Percentiles rank a stretch among this genome's conserved stretches.
Evolutionary conservation across 2,797 vertebrate species (phyloP).

Genomic region (Chaetodon trifasciatus): DNA sequence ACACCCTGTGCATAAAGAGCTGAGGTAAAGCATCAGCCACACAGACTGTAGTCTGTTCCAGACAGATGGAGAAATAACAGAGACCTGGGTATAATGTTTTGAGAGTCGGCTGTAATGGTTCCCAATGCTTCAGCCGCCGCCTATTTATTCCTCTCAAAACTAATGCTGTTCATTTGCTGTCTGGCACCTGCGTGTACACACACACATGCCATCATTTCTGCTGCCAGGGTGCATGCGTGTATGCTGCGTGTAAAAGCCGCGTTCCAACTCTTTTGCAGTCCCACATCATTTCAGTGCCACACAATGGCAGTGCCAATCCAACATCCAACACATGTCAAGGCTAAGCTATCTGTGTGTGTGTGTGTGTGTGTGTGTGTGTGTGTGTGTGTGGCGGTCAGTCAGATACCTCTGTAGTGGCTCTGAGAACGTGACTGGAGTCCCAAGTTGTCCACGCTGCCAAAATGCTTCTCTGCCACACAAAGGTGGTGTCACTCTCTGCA

Average conservation of each 20-base stretch:
- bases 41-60: neutral
- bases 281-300: constrained; percentile 34
- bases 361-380: constrained; percentile 14
- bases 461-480: constrained; percentile 58
- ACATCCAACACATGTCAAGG: constrained; percentile 53
- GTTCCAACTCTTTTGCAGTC: constrained; percentile 50
- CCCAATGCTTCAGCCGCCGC: constrained; percentile 26
- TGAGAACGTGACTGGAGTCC: constrained; percentile 62
- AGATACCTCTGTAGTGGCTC: constrained; percentile 45
- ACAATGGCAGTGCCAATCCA: constrained; percentile 69
- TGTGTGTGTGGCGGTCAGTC: constrained; percentile 51
- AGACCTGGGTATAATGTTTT: constrained; percentile 24
- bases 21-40: too few species aligned
- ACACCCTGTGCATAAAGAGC: too few species aligned
- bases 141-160: constrained; percentile 49
- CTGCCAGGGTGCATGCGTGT: constrained; percentile 25
- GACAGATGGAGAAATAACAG: constrained; percentile 38
- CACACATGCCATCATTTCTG: constrained; percentile 17
- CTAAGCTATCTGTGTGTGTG: constrained; percentile 50
- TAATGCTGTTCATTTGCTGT: constrained; percentile 43
- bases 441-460: constrained; percentile 55
- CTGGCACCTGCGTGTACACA: constrained; percentile 48
- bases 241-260: constrained; percentile 4
- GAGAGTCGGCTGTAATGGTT: constrained; percentile 34
- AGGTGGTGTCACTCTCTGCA: constrained; percentile 48